Evolutionary conservation across 2,888 invertebrate species (phyloP), one percentile per base, ranked within the genome.

Genomic region (Muscina levida): DNA sequence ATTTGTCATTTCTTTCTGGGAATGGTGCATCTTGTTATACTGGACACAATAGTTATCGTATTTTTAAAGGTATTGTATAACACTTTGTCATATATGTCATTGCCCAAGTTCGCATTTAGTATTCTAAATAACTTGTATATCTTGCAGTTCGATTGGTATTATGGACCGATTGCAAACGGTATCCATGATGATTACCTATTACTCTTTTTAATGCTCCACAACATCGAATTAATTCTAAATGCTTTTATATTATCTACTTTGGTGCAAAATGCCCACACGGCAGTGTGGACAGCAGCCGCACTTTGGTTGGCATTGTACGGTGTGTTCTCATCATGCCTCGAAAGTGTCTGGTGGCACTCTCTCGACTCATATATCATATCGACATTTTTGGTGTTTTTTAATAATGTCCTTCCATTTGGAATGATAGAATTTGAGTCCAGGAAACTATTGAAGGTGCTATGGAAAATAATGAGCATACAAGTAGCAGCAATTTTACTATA

Each of bases 271-370:
- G 67, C 80, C 2, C 77, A 44, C 2, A 85, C 87, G 24, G 83
- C 83, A 0, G 68, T 88, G 0, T 82, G 87, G 0, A 84, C 84
- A 37, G 85, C 79, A 0, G 15, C 85, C 11, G 37, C 84, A 0
- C 17, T 86, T 17, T 88, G 88, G 88, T 26, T 87, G 1, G 82
- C 84, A 2, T 83, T 82, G 10, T 89, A 86, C 78, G 84, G 85
- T 1, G 71, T 85, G 2, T 88, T 87, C 67, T 75, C 85, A 0
- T 77, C 85, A 3, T 72, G 85, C 1, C 37, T 87, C 10, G 83
- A 83, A 8, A 46, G 51, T 82, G n/a, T n/a, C n/a, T n/a, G 81
- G 17, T 77, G 83, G 31, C 83, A 83, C 84, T n/a, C n/a, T 31
- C 82, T 67, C 68, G 80, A 15, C 13, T 31, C 67, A 79, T 77